Conservation (phyloP, 2,888 invertebrate genomes). For the Theretra japonica region DNA sequence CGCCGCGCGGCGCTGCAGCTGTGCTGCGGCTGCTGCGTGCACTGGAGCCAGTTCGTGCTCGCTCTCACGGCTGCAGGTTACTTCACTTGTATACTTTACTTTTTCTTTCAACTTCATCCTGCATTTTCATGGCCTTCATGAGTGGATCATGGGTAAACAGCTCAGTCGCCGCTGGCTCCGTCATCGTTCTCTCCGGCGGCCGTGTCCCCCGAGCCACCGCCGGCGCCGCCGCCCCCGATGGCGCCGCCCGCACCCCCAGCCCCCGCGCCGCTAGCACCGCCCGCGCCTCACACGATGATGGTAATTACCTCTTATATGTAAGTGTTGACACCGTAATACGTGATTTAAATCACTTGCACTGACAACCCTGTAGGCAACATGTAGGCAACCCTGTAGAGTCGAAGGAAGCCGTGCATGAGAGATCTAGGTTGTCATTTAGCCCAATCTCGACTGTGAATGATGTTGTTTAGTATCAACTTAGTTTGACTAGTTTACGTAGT, state of each 20-base stretch:
- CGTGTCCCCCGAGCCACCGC: constrained; percentile 86
- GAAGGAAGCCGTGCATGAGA: constrained; percentile 39
- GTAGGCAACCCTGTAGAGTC: constrained; percentile 31
- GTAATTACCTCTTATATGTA: constrained; percentile 85
- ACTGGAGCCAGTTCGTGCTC: constrained; percentile 86
- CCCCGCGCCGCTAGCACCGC: constrained; percentile 70
- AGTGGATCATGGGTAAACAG: constrained; percentile 46
- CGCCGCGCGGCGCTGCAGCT: constrained; percentile 89
- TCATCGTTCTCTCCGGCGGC: constrained; percentile 84
- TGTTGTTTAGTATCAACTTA: constrained; percentile 14
- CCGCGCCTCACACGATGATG: constrained; percentile 84
- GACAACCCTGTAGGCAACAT: constrained; percentile 64
- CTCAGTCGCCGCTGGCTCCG: constrained; percentile 85
- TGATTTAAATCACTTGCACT: constrained; percentile 80
- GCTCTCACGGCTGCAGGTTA: constrained; percentile 81
- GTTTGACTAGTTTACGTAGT: constrained; percentile 13
- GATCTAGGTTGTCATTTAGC: constrained; percentile 32
- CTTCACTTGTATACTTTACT: constrained; percentile 31
- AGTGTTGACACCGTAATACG: constrained; percentile 85
- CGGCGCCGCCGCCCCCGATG: constrained; percentile 83
- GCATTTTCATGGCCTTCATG: background rate
- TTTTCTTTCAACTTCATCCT: background rate
- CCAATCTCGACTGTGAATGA: constrained; percentile 26
- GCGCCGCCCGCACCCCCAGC: constrained; percentile 67
- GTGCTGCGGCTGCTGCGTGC: constrained; percentile 90